These are phyloP conservation scores for Merops nubicus DNA, from an alignment of 2,113 vertebrate genomes.

Conservation along the genomic window DNA sequence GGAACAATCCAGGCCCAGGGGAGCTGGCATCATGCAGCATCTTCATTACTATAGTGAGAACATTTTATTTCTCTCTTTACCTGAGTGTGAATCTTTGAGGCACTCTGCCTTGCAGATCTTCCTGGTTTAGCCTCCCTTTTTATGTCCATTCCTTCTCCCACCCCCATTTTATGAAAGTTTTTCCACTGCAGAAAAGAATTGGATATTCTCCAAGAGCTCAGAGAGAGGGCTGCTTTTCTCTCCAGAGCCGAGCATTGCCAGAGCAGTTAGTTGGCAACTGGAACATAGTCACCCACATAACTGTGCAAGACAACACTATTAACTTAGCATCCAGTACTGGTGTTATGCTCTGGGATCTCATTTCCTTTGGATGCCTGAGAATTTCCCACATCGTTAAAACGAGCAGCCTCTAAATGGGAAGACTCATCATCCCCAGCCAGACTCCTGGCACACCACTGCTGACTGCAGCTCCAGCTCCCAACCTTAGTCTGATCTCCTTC, in stretches of 20 bases:
- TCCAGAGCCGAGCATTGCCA: neutral
- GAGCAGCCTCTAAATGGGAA: neutral
- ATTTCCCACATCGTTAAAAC: constrained; percentile 42
- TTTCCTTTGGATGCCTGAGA: constrained; percentile 23
- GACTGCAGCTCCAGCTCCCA: neutral
- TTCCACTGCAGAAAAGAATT: neutral
- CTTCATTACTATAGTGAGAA: neutral
- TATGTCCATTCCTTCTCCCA: neutral
- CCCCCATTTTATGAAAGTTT: neutral
- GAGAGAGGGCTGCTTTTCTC: neutral
- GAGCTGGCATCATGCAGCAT: neutral
- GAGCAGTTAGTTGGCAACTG: neutral
- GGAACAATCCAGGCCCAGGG: neutral
- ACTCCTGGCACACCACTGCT: neutral
- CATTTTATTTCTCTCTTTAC: neutral
- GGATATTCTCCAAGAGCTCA: neutral
- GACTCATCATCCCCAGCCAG: neutral
- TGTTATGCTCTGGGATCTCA: neutral
- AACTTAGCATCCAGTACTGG: neutral
- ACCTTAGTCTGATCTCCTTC: neutral
- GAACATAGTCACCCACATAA: neutral
- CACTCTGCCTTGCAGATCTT: neutral
- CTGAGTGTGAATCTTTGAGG: neutral
- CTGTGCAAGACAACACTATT: neutral
- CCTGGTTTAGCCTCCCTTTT: neutral